Evolutionary conservation across 2,113 vertebrate genomes (phyloP).

Genomic region (Mus musculus): GRCm39 chr15:11058001-11058500

Average conservation of each 20-base stretch:
- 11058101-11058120: background rate
- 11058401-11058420: background rate
- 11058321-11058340: background rate
- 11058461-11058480: background rate
- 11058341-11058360: background rate
- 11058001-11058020: background rate
- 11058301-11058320: background rate
- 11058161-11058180: background rate
- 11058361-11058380: background rate
- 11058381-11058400: background rate
- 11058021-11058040: background rate
- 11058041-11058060: background rate
- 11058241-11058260: background rate
- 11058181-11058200: fast-evolving
- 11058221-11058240: background rate
- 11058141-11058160: background rate
- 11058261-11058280: background rate
- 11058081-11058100: background rate
- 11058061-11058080: background rate
- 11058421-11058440: background rate
- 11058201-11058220: background rate
- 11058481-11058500: background rate
- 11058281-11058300: background rate
- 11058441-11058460: background rate
- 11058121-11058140: background rate